These are phyloP conservation scores for Rugalucina vietnamica DNA, from an alignment of 2,888 invertebrate genomes.

Conservation along the genomic window DNA sequence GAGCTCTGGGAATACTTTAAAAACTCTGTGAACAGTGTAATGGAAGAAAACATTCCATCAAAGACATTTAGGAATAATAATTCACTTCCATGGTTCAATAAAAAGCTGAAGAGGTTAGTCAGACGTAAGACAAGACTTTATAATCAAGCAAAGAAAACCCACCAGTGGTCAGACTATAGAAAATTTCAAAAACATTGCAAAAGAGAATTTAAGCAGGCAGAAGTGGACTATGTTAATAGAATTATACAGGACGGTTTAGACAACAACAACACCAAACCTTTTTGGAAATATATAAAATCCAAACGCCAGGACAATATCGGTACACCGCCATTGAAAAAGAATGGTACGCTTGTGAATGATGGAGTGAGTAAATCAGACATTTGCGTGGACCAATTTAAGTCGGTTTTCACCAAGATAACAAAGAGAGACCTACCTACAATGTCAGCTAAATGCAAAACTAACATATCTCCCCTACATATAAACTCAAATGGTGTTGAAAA, in stretches of 20 bases:
- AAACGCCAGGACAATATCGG: neutral
- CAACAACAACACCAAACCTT: neutral
- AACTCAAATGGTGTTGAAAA: neutral
- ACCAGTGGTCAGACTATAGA: neutral
- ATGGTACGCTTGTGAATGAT: neutral
- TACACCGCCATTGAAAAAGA: neutral
- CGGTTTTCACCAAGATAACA: neutral
- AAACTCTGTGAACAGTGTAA: neutral
- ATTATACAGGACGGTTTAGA: neutral
- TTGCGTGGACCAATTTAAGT: neutral
- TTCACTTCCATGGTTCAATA: neutral
- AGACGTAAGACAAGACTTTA: neutral
- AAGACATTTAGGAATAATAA: neutral
- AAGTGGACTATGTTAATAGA: neutral
- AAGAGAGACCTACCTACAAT: neutral
- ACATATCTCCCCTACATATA: neutral
- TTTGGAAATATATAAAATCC: neutral
- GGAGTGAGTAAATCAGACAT: neutral
- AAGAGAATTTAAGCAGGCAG: neutral
- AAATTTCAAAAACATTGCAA: neutral
- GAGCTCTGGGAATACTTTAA: neutral
- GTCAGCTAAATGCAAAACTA: neutral
- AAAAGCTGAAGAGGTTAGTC: neutral
- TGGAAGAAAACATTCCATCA: neutral
- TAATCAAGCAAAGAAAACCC: neutral